Evolutionary conservation across 1,140 invertebrate species (phyloP).

Genomic region (Propsilocerus akamusi): DNA sequence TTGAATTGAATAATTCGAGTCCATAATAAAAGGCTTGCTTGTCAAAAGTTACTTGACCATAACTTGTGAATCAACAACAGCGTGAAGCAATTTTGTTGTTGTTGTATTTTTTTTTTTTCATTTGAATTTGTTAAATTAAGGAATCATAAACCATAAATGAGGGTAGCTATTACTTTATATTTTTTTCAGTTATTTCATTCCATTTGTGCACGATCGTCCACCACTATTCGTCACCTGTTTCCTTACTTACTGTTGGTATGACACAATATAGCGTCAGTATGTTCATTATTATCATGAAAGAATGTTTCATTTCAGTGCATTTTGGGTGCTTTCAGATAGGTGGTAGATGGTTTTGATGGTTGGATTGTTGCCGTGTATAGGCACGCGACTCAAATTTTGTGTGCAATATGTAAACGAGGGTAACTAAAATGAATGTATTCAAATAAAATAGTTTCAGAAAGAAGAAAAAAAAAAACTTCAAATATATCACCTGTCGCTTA

Average conservation of each 20-base stretch:
- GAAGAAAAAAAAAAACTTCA: too few relatives aligned
- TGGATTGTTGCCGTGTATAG: neutral
- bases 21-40: neutral
- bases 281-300: neutral
- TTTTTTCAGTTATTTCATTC: neutral
- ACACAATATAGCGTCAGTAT: neutral
- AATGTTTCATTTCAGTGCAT: neutral
- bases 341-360: too few relatives aligned
- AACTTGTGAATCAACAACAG: neutral
- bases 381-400: neutral
- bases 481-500: too few relatives aligned
- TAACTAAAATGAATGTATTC: too few relatives aligned
- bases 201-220: too few relatives aligned
- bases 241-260: neutral
- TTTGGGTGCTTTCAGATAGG: too few relatives aligned
- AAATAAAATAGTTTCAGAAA: too few relatives aligned
- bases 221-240: neutral
- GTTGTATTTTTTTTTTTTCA: too few relatives aligned
- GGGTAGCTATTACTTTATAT: neutral
- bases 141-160: slow-evolving; percentile 1
- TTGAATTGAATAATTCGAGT: too few relatives aligned
- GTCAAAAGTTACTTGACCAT: neutral
- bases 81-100: neutral
- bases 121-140: neutral
- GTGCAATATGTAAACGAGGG: neutral